These are phyloP conservation scores for Lordiphosa mommai DNA, from an alignment of 1,140 invertebrate species.

Conservation along the genomic window DNA sequence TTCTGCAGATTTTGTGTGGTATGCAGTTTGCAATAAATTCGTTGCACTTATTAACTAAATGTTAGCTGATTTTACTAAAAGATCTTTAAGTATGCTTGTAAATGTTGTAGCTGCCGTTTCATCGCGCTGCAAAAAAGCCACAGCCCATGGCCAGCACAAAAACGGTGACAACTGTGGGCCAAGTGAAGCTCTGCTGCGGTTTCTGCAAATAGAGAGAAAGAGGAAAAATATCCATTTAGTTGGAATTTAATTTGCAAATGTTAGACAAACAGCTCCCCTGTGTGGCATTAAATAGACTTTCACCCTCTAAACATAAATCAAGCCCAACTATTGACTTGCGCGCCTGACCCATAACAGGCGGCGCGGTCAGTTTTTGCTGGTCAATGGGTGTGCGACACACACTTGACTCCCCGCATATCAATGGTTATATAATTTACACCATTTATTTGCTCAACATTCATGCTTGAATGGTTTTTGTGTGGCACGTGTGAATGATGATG, in stretches of 20 bases:
- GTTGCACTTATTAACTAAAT: slow-evolving; percentile 40
- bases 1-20: slow-evolving; percentile 24
- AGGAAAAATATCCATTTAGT: slow-evolving; percentile 3
- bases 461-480: slow-evolving; percentile 16
- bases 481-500: slow-evolving; percentile 25
- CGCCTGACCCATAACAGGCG: slow-evolving; percentile 35
- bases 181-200: slow-evolving; percentile 70
- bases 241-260: background rate
- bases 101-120: slow-evolving; percentile 21
- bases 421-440: slow-evolving; percentile 58
- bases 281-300: slow-evolving; percentile 37
- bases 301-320: slow-evolving; percentile 31
- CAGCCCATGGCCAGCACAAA: slow-evolving; percentile 79
- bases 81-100: slow-evolving; percentile 29
- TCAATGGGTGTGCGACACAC: slow-evolving; percentile 33
- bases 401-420: slow-evolving; percentile 35
- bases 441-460: slow-evolving; percentile 57
- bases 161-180: slow-evolving; percentile 78
- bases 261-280: slow-evolving; percentile 17
- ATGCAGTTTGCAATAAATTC: slow-evolving; percentile 51
- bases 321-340: slow-evolving; percentile 25
- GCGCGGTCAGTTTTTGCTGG: slow-evolving; percentile 41
- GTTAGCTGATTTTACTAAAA: slow-evolving; percentile 56
- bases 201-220: slow-evolving; percentile 43
- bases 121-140: slow-evolving; percentile 78